Conservation (phyloP, 2,888 invertebrate genomes). For the Hoplodrina ambigua region DNA sequence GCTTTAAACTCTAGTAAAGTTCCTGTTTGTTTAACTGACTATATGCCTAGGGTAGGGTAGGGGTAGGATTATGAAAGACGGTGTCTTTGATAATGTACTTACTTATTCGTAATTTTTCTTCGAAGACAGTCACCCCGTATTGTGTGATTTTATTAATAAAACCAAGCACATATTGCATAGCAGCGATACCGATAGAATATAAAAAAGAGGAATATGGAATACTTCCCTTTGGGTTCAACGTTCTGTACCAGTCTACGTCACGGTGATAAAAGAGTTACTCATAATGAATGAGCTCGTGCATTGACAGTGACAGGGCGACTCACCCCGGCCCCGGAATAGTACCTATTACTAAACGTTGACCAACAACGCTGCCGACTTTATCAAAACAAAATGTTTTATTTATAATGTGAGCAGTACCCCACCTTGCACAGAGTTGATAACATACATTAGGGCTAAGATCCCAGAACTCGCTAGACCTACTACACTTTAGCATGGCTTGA, state of each 20-base stretch:
- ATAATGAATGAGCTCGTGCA: slow-evolving; percentile 82
- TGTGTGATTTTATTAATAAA: not conserved
- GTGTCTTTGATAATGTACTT: not conserved
- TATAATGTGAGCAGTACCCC: slow-evolving; percentile 30
- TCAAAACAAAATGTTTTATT: slow-evolving; percentile 60
- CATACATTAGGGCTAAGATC: not conserved
- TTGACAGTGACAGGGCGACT: slow-evolving; percentile 87
- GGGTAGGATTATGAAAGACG: too few relatives aligned
- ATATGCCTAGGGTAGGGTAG: too few relatives aligned
- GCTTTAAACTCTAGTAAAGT: too few relatives aligned
- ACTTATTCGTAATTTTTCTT: not conserved
- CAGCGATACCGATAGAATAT: slow-evolving; percentile 74
- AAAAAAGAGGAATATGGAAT: slow-evolving; percentile 84
- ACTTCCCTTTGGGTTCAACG: slow-evolving; percentile 89
- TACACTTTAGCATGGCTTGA: too few relatives aligned
- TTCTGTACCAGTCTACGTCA: slow-evolving; percentile 82
- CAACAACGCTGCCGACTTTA: slow-evolving; percentile 58
- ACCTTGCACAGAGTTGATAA: slow-evolving; percentile 11
- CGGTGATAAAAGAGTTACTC: slow-evolving; percentile 84
- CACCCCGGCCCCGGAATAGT: slow-evolving; percentile 83
- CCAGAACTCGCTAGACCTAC: not conserved
- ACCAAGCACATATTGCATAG: slow-evolving; percentile 33
- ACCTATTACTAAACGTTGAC: slow-evolving; percentile 62
- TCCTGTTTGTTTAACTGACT: too few relatives aligned
- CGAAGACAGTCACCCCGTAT: not conserved